These are phyloP conservation scores for Anthoptus insignis DNA, from an alignment of 2,888 invertebrate species.

Conservation along the genomic window DNA sequence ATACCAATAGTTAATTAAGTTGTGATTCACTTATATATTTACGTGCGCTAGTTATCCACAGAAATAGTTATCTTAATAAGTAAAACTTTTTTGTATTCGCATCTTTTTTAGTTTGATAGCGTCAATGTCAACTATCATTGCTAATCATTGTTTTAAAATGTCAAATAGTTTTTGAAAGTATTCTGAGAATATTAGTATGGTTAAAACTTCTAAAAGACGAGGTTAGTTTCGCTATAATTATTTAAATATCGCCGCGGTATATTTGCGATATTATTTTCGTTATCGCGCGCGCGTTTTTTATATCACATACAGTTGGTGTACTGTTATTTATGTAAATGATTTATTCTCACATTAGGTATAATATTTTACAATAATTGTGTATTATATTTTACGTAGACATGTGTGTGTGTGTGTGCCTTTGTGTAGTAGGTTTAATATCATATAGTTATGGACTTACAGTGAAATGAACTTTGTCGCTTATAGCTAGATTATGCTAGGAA, in stretches of 20 bases:
- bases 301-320: not conserved
- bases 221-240: not conserved
- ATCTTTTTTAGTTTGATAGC: constrained; percentile 6
- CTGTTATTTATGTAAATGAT: not conserved
- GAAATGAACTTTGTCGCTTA: no score
- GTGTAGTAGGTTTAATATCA: no score
- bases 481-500: no score
- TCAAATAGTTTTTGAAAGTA: not conserved
- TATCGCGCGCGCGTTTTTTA: not conserved
- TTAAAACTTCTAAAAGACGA: constrained; percentile 6
- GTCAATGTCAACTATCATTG: constrained; percentile 6
- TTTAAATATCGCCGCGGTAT: not conserved
- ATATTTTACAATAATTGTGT: no score
- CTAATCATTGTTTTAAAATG: not conserved
- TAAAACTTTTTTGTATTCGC: not conserved
- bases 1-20: not conserved
- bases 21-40: constrained; percentile 33
- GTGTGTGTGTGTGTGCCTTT: no score
- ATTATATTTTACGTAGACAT: no score
- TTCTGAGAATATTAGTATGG: not conserved
- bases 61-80: not conserved
- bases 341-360: not conserved
- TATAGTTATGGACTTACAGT: no score
- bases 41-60: no score
- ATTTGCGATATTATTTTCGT: not conserved